A percentile compares a stretch with the other conserved stretches of the same genome.
Conservation (phyloP, 2,888 invertebrate genomes). For the Linnaemya tessellans region DNA sequence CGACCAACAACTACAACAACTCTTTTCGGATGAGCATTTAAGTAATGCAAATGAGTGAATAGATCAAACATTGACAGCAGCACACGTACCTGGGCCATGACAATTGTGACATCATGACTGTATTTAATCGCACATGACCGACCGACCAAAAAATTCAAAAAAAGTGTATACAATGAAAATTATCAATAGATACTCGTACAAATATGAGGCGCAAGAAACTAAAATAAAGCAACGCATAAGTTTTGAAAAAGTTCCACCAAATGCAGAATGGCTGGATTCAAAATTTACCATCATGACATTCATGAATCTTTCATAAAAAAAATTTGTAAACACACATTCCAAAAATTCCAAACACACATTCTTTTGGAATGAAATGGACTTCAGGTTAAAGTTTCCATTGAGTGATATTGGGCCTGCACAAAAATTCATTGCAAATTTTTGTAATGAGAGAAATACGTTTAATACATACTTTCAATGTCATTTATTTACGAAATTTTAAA, state of each 20-base stretch:
- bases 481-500: too few relatives aligned
- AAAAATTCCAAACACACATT: too few relatives aligned
- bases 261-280: too few relatives aligned
- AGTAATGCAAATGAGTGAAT: background rate
- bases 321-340: too few relatives aligned
- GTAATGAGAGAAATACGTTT: too few relatives aligned
- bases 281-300: too few relatives aligned
- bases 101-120: conserved; percentile 53
- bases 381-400: too few relatives aligned
- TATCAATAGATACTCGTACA: background rate
- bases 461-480: too few relatives aligned
- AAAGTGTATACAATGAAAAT: conserved; percentile 1
- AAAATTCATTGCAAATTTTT: too few relatives aligned
- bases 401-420: too few relatives aligned
- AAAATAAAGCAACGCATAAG: background rate
- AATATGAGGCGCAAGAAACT: background rate
- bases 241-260: background rate
- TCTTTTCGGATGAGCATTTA: background rate
- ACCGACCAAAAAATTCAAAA: conserved; percentile 9
- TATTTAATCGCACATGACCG: conserved; percentile 41
- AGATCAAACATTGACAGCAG: conserved; percentile 1
- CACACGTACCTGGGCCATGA: conserved; percentile 45
- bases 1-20: conserved; percentile 2
- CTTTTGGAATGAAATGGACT: too few relatives aligned
- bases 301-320: too few relatives aligned